Percentiles rank a stretch among this genome's conserved stretches.
phyloP scores from a whole-genome alignment of 1,140 invertebrate species.

The Procambarus clarkii region DNA sequence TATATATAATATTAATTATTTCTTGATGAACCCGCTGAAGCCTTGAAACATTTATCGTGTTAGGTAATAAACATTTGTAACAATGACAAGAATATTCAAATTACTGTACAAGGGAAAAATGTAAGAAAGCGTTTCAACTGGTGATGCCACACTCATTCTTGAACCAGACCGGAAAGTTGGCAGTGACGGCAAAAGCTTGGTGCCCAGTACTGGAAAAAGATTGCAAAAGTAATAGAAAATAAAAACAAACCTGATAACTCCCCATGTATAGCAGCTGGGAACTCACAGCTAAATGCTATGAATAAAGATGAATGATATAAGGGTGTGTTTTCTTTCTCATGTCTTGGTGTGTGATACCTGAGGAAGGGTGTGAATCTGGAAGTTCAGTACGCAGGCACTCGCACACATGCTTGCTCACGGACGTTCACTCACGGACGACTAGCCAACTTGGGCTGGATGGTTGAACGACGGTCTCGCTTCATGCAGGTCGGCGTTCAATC shows the following conservation, averaged over 20 bases:
- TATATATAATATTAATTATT: neutral
- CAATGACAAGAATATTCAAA: too few species aligned
- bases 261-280: constrained; percentile 59
- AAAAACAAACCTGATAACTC: constrained; percentile 16
- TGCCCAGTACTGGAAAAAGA: constrained; percentile 17
- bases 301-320: constrained; percentile 52
- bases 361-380: too few species aligned
- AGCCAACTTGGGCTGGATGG: too few species aligned
- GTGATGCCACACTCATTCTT: neutral
- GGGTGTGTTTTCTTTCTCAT: neutral
- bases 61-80: neutral
- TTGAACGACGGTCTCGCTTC: too few species aligned
- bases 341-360: too few species aligned
- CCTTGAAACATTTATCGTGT: neutral
- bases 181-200: constrained; percentile 4
- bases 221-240: constrained; percentile 1
- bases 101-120: neutral
- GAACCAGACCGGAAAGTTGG: constrained; percentile 21
- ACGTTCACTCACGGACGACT: too few species aligned
- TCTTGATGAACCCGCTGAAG: neutral
- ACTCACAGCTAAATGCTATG: constrained; percentile 57
- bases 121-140: neutral
- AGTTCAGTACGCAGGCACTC: too few species aligned
- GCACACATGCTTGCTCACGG: too few species aligned
- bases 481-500: too few species aligned